Percentiles rank a stretch among this genome's conserved stretches.
Conservation (phyloP, 2,797 vertebrate species). For the Botia kubotai region DNA sequence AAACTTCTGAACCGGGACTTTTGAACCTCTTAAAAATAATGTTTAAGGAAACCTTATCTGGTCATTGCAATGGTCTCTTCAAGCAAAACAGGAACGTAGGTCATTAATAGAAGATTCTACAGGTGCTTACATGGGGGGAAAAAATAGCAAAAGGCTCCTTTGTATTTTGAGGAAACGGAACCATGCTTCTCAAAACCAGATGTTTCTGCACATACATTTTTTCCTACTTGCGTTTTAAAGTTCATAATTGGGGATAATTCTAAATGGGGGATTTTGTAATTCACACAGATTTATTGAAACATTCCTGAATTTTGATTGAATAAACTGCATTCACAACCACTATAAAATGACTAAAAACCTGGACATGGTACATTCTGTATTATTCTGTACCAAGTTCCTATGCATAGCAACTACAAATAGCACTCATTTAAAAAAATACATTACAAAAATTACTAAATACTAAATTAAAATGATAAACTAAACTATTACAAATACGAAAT, state of each 20-base stretch:
- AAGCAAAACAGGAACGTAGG: neutral
- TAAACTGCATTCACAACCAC: too few species aligned
- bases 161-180: neutral
- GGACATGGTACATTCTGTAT: too few species aligned
- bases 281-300: too few species aligned
- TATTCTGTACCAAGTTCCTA: too few species aligned
- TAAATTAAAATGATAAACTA: too few species aligned
- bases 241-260: neutral
- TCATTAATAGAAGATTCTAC: conserved; percentile 15
- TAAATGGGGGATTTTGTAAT: too few species aligned
- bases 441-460: too few species aligned
- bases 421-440: too few species aligned
- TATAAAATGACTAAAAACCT: too few species aligned
- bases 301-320: too few species aligned
- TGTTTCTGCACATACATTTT: neutral
- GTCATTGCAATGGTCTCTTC: neutral
- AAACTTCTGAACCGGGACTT: neutral
- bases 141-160: conserved; percentile 24
- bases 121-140: conserved; percentile 8
- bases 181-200: neutral
- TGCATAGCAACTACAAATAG: too few species aligned
- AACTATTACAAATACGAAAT: too few species aligned
- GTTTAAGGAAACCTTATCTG: conserved; percentile 22
- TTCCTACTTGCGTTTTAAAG: neutral
- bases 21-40: conserved; percentile 13